A percentile compares a stretch with the other conserved stretches of the same genome.
These are phyloP conservation scores for Willowsia nigromaculata DNA, from an alignment of 2,888 invertebrate species.

Conservation along the genomic window DNA sequence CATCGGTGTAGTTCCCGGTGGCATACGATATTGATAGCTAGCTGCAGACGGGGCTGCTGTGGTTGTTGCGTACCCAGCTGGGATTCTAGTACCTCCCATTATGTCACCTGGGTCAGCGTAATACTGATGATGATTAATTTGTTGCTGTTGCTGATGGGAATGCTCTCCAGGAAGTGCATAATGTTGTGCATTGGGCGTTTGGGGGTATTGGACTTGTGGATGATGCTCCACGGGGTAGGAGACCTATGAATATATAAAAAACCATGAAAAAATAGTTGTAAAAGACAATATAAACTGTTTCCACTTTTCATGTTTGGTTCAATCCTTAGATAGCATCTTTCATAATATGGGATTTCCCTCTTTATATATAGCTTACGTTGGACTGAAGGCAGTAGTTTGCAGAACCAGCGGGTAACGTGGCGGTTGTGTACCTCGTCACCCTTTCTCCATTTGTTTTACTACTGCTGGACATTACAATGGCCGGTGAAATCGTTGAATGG, in stretches of 20 bases:
- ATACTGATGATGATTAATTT: constrained; percentile 73
- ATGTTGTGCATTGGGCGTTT: constrained; percentile 57
- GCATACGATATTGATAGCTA: constrained; percentile 67
- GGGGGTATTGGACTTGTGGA: constrained; percentile 64
- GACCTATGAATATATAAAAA: constrained; percentile 38
- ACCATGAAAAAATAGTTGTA: not conserved
- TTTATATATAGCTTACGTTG: constrained; percentile 70
- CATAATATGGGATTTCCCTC: not conserved
- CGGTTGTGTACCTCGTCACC: constrained; percentile 70
- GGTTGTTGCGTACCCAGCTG: constrained; percentile 57
- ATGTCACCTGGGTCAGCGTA: constrained; percentile 69
- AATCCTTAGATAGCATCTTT: not conserved
- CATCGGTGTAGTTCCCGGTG: constrained; percentile 60
- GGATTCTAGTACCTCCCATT: constrained; percentile 45
- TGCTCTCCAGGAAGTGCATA: constrained; percentile 51
- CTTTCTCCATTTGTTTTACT: constrained; percentile 72
- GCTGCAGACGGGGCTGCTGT: constrained; percentile 45
- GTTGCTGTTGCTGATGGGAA: constrained; percentile 58
- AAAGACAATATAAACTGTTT: not conserved
- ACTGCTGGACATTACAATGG: constrained; percentile 71
- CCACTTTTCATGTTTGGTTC: not conserved
- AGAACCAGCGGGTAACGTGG: constrained; percentile 66
- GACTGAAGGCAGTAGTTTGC: constrained; percentile 77
- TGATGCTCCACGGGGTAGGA: constrained; percentile 75
- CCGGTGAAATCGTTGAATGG: constrained; percentile 72